Evolutionary conservation across 2,113 vertebrate species (phyloP).

Genomic region (Syrrhaptes paradoxus): DNA sequence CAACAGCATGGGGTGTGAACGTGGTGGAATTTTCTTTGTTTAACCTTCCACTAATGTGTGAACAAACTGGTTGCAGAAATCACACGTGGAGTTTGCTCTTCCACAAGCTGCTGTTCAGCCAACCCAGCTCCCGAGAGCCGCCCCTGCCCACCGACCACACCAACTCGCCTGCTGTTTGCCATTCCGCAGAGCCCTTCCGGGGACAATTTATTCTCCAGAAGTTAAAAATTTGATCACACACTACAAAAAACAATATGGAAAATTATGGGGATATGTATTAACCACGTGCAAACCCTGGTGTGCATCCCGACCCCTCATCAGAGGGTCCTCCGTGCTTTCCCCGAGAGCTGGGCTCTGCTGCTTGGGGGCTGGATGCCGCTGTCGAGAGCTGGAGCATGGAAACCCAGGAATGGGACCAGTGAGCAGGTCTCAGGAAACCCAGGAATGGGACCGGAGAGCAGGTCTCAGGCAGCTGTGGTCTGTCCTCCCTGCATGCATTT

Average conservation of each 20-base stretch:
- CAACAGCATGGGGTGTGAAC: background rate
- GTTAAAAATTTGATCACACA: background rate
- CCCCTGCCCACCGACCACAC: background rate
- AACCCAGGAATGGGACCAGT: background rate
- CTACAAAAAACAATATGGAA: background rate
- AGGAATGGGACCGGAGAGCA: background rate
- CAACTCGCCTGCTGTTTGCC: no score
- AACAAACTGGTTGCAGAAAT: background rate
- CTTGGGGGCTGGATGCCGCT: no score
- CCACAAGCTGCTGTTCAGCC: background rate
- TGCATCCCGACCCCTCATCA: rapidly evolving
- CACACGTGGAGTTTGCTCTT: rapidly evolving
- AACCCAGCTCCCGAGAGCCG: background rate
- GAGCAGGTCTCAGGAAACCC: background rate
- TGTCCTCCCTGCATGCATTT: background rate
- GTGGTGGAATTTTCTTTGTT: rapidly evolving
- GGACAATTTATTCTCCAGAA: background rate
- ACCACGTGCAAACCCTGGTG: rapidly evolving
- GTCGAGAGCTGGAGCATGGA: background rate
- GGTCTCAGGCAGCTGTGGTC: background rate
- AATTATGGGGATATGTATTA: rapidly evolving
- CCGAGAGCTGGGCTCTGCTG: background rate
- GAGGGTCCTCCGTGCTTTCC: background rate
- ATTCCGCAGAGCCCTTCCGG: background rate
- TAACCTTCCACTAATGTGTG: rapidly evolving